Conservation (phyloP, 1,140 invertebrate genomes). For the Dendroctonus valens region DNA sequence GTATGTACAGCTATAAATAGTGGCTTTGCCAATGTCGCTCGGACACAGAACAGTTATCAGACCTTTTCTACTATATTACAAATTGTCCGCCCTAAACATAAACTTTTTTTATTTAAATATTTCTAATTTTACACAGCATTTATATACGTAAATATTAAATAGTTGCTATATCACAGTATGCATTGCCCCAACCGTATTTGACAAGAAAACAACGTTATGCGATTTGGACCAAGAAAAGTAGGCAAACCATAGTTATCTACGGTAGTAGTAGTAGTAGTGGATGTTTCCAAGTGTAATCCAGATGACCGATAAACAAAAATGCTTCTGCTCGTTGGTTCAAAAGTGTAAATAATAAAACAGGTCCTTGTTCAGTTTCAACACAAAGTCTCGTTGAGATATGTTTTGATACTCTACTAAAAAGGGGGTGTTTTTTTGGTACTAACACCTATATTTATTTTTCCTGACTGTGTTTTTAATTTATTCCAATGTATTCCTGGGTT, state of each 20-base stretch:
- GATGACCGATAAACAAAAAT: too few species aligned
- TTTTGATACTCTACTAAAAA: slow-evolving; percentile 2
- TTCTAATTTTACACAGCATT: slow-evolving; percentile 43
- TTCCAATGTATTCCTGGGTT: too few species aligned
- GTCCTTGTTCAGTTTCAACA: not conserved
- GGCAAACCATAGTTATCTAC: too few species aligned
- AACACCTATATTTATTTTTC: too few species aligned
- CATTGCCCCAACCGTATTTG: slow-evolving; percentile 50
- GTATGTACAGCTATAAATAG: slow-evolving; percentile 46
- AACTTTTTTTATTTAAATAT: slow-evolving; percentile 32
- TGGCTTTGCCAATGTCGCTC: slow-evolving; percentile 45
- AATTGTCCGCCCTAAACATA: slow-evolving; percentile 28
- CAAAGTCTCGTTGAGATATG: not conserved
- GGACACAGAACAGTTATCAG: slow-evolving; percentile 44
- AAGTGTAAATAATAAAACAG: not conserved
- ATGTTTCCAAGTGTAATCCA: too few species aligned
- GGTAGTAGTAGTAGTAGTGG: too few species aligned
- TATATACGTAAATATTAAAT: slow-evolving; percentile 39
- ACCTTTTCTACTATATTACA: slow-evolving; percentile 43
- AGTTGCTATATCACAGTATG: slow-evolving; percentile 51
- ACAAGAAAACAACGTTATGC: slow-evolving; percentile 23
- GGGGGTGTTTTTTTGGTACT: too few species aligned
- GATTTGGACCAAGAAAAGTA: too few species aligned
- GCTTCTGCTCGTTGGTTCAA: too few species aligned
- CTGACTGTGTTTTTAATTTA: too few species aligned